Base-by-base conservation (phyloP, 2,888 invertebrate species). In the Sphaerophoria taeniata region DNA sequence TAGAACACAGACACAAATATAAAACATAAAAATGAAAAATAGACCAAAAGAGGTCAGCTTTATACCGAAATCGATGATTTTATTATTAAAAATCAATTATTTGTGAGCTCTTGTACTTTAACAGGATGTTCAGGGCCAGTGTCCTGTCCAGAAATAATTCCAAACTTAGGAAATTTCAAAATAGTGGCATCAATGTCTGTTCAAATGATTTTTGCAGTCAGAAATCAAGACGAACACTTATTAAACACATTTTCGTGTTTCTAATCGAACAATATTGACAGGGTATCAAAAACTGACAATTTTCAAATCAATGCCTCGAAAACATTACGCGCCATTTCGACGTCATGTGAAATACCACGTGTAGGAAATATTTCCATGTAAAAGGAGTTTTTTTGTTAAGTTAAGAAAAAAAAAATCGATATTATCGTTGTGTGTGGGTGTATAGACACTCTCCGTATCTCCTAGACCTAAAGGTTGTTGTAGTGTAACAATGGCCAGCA, bases 1-100 rank as follows among this genome's bases (percentile, higher is more conserved):
- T 11, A 9, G 3, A 43, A 11, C 4, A 11, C 9, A 11, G 3
- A 9, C 12, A 43, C 11, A 9, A 3, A 6, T 9, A 43, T 43
- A 43, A 39, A 39, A 9, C 43, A 43, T 11, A 43, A 43, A 43
- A 5, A 80, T 65, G 43, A 56, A 56, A 36, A 56, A 33, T 56
- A 39, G 24, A 45, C 55, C 6, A 36, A 49, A 47, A 55, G 31
- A 55, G 73, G 60, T 45, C 9, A 80, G 39, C 55, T 55, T 61
- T 36, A 39, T 3, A 74, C 16, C 53, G 33, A 73, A 67, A 79
- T 79, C 73, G 73, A 79, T 79, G 60, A 24, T 36, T 69, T 60
- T 6, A n/a, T 43, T 43, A 43, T 43, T 4, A 43, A 43, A 43
- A 43, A 43, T 12, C 43, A 43, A 43, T 43, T 43, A 43, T 11